phyloP scores from a whole-genome alignment of 2,113 vertebrate species.

The Xenus cinereus region DNA sequence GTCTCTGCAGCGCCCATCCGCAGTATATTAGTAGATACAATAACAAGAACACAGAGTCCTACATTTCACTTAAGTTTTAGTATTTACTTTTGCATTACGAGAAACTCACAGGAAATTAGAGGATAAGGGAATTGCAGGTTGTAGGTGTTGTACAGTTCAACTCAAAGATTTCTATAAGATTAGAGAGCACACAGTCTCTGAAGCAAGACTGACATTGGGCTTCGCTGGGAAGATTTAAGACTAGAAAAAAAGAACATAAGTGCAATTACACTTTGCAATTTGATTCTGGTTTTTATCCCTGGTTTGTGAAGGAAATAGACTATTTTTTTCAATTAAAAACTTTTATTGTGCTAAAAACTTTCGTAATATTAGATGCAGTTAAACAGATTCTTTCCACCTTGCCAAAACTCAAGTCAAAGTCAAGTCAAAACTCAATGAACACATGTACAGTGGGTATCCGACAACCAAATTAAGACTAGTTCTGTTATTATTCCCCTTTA shows the following conservation, averaged over 20 bases:
- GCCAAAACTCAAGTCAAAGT: background rate
- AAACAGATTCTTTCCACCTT: background rate
- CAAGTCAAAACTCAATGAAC: too few relatives aligned
- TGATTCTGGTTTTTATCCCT: background rate
- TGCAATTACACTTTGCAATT: background rate
- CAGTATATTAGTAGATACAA: background rate
- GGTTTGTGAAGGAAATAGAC: background rate
- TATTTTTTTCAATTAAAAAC: background rate
- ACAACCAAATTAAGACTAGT: background rate
- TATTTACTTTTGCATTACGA: background rate
- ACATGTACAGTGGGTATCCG: rapidly evolving
- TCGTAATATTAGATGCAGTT: background rate
- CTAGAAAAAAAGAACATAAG: background rate
- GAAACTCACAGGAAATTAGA: background rate
- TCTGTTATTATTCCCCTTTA: background rate
- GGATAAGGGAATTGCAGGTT: background rate
- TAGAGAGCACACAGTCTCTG: rapidly evolving
- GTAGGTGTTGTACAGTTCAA: rapidly evolving
- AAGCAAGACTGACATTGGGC: background rate
- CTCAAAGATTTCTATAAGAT: background rate
- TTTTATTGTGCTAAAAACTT: background rate
- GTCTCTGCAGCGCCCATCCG: background rate
- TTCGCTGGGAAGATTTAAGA: background rate
- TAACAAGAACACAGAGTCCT: background rate
- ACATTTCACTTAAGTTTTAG: background rate